Percentiles rank a stretch among this genome's conserved stretches.
Evolutionary conservation across 2,888 invertebrate species (phyloP).

Genomic region (Dascillus cervinus): DNA sequence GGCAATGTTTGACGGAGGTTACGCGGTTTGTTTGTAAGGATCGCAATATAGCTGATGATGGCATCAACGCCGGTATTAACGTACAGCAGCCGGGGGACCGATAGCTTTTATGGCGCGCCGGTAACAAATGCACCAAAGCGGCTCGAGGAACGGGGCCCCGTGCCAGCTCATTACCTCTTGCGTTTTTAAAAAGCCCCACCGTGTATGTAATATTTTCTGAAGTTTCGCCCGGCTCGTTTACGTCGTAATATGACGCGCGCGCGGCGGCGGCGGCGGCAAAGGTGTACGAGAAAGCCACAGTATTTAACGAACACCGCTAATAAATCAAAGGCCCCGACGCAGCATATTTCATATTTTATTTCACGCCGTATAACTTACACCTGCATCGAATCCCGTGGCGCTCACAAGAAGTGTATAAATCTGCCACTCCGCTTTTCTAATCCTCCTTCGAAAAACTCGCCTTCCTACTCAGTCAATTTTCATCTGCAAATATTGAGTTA

Average conservation of each 20-base stretch:
- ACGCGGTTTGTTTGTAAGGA: slow-evolving; percentile 40
- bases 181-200: not conserved
- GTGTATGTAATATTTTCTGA: slow-evolving; percentile 7
- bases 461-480: slow-evolving; percentile 39
- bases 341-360: slow-evolving; percentile 42
- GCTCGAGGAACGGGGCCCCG: slow-evolving; percentile 19
- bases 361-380: slow-evolving; percentile 37
- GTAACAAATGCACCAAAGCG: slow-evolving; percentile 31
- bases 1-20: slow-evolving; percentile 30
- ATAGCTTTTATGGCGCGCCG: slow-evolving; percentile 39
- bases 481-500: slow-evolving; percentile 44
- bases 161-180: not conserved
- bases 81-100: slow-evolving; percentile 42
- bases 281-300: slow-evolving; percentile 26
- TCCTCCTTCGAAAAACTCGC: slow-evolving; percentile 29
- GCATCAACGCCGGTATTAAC: slow-evolving; percentile 40
- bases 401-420: slow-evolving; percentile 24
- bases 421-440: slow-evolving; percentile 26
- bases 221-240: slow-evolving; percentile 10
- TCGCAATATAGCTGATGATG: slow-evolving; percentile 43
- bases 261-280: slow-evolving; percentile 15
- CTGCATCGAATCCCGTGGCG: slow-evolving; percentile 28
- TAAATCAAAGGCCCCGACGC: slow-evolving; percentile 39
- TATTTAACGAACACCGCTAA: slow-evolving; percentile 39
- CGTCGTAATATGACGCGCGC: slow-evolving; percentile 14